Base-by-base conservation (phyloP, 2,888 invertebrate species). In the Aphidius colemani region DNA sequence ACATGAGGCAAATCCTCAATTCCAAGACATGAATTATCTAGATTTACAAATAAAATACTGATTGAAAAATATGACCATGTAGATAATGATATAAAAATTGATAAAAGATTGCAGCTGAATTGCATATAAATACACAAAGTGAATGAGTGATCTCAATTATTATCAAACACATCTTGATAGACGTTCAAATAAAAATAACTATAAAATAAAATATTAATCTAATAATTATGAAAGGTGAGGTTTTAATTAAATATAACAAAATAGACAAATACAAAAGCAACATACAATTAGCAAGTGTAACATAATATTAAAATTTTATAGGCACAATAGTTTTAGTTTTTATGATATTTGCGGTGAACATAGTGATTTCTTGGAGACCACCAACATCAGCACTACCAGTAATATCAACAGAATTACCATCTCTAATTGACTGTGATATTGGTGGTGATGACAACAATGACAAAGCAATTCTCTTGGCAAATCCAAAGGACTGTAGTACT, bases 401-500 rank as follows among this genome's bases (percentile, higher is more conserved):
- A 51, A 53, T 51, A 50, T 53, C 49, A 41, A 43, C 55, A 39
- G n/a, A 49, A 9, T 41, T 11, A 48, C 45, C 45, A 18, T 59
- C 65, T 5, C 45, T 39, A 9, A 62, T 69, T 11, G 60, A 61
- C 49, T 70, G 70, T 39, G 59, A 63, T 46, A 41, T 59, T 11
- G 71, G 75, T 7, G 6, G 30, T 7, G 63, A 48, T 41, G 62
- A 67, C 30, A 30, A 30, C 30, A 30, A 30, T 3, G 69, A 69
- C 6, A 67, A 70, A n/a, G 71, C 71, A 0, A 61, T 71, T 13
- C 56, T 75, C 3, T 13, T 78, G 7, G 63, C 73, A 6, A 72
- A 79, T 62, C 75, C 76, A 1, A 45, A 61, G 7, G 68, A 74
- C 61, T 79, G 78, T 64, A 62, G 13, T 0, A 66, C 59, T 44